A percentile compares a stretch with the other conserved stretches of the same genome.
phyloP scores from a whole-genome alignment of 2,888 invertebrate genomes.

The Mechanitis messenoides region DNA sequence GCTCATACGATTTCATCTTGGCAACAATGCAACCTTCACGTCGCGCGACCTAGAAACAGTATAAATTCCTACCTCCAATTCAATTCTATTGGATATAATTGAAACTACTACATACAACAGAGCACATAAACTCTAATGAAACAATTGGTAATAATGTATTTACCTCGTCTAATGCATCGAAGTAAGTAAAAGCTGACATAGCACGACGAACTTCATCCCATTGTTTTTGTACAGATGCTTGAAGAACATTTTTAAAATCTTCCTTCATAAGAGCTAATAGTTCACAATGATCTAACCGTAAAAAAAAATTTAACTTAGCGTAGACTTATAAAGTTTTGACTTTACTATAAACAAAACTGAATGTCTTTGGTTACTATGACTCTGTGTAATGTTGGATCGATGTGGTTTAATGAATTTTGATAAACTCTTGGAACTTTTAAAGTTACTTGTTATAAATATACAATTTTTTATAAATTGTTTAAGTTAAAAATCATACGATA shows the following conservation, averaged over 20 bases:
- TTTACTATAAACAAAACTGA: no score
- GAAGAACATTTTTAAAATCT: slow-evolving; percentile 79
- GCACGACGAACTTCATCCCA: slow-evolving; percentile 79
- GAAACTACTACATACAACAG: background rate
- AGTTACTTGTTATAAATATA: no score
- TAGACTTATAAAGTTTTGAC: background rate
- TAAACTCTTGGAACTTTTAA: background rate
- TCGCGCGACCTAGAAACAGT: slow-evolving; percentile 59
- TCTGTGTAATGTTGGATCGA: background rate
- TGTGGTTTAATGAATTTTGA: no score
- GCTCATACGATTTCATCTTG: slow-evolving; percentile 74
- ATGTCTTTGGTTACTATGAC: slow-evolving; percentile 7
- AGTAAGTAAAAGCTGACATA: slow-evolving; percentile 79
- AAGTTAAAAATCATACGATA: no score
- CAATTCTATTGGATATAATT: slow-evolving; percentile 3
- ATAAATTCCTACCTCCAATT: slow-evolving; percentile 11
- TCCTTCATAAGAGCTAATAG: slow-evolving; percentile 78
- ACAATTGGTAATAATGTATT: slow-evolving; percentile 12
- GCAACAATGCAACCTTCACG: slow-evolving; percentile 81
- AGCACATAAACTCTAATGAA: background rate
- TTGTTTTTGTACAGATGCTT: slow-evolving; percentile 74
- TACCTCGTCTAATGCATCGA: slow-evolving; percentile 76
- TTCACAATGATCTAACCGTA: slow-evolving; percentile 72
- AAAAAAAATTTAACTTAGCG: background rate
- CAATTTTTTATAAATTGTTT: no score